Evolutionary conservation across 2,888 invertebrate genomes (phyloP).

Genomic region (Pheosia tremula): DNA sequence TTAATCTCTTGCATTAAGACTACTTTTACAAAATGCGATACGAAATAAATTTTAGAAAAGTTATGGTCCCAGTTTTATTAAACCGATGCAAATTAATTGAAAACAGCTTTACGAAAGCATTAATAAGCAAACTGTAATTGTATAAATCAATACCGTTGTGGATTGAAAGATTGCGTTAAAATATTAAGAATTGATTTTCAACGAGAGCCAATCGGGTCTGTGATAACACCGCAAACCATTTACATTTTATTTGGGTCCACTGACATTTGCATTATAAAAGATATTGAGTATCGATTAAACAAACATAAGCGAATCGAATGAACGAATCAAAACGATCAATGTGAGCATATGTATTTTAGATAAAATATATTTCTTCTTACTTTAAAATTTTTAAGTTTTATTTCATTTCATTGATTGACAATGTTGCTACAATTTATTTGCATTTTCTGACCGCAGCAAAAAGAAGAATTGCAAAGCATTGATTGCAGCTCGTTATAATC

Average conservation of each 20-base stretch:
- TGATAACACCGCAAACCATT: conserved; percentile 55
- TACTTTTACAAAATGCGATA: background rate
- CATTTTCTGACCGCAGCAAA: no score
- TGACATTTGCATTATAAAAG: conserved; percentile 72
- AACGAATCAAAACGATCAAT: background rate
- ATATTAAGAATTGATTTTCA: conserved; percentile 20
- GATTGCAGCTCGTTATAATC: no score
- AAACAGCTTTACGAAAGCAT: background rate
- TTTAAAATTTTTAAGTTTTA: no score
- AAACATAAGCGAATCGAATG: conserved; percentile 44
- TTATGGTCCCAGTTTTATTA: background rate
- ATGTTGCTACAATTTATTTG: no score
- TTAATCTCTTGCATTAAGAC: no score
- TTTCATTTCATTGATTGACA: no score
- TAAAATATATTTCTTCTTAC: no score
- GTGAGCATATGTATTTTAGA: no score
- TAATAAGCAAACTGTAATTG: background rate
- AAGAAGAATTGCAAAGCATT: no score
- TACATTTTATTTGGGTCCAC: conserved; percentile 71
- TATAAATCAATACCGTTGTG: conserved; percentile 4
- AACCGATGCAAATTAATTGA: background rate
- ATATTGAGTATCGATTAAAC: conserved; percentile 54
- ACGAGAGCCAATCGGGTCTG: conserved; percentile 40
- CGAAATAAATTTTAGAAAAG: background rate
- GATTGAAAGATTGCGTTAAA: conserved; percentile 12